Base-by-base conservation (phyloP, 1,140 invertebrate species). In the Brachionus angularis region DNA sequence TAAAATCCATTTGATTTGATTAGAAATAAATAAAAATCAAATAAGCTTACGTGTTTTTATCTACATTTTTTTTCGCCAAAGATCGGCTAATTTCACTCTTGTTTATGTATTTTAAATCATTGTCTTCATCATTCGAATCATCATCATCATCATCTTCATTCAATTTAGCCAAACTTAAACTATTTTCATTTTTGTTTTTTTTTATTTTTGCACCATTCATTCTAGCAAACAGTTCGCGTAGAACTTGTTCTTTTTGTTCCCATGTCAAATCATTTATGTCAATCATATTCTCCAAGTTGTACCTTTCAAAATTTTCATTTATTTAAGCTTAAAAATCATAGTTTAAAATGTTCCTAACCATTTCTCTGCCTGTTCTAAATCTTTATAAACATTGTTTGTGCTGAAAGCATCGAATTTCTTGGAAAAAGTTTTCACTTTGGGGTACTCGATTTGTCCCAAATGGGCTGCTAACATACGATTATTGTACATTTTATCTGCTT, bases 311-410 rank as follows among this genome's bases (percentile, higher is more conserved):
- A 23, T 12, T 8, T 3, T 12, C 25, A 50, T 44, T 16, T 50
- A n/a, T 5, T 25, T 18, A 71, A 53, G 1, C 12, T 16, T 49
- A 39, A n/a, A 2, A 18, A 44, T 3, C 14, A 21, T 25, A 67
- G 18, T 7, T 21, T 21, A n/a, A 58, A 23, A 18, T 44, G 77
- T 78, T n/a, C n/a, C n/a, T 75, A 77, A 81, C 79, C 81, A 74
- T 74, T 74, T 77, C 72, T 79, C 77, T 34, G 81, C 81, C 58
- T 78, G 79, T 61, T 81, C 77, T 14, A 82, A 73, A 72, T 82
- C 81, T 44, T 75, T 74, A 72, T 76, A 81, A n/a, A 82, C 79
- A 75, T 77, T 81, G 73, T 82, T 82, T 10, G 81, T 82, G 72
- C 80, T 81, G 31, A 52, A 34, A 3, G 46, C 67, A 49, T 74